Evolutionary conservation across 2,113 vertebrate genomes (phyloP).

Genomic region (Pachyramphus minor): DNA sequence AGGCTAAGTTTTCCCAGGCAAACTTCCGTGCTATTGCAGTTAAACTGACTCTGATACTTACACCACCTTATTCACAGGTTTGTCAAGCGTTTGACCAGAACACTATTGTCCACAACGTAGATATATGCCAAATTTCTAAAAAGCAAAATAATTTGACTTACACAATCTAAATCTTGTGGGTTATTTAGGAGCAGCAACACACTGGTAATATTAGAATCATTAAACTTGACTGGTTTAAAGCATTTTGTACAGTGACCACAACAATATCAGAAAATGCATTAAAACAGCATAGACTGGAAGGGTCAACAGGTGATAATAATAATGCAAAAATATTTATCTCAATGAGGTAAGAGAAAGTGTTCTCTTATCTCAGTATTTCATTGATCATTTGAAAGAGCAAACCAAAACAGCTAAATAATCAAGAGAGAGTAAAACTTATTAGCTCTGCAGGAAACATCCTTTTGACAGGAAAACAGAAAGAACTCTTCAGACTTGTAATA

Average conservation of each 20-base stretch:
- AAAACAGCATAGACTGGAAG: not conserved
- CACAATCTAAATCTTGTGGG: not conserved
- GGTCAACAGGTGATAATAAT: not conserved
- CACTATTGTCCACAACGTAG: not conserved
- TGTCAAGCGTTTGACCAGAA: not conserved
- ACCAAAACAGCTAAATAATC: not conserved
- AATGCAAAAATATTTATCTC: not conserved
- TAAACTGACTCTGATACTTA: not conserved
- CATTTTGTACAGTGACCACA: not conserved
- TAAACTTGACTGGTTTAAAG: not conserved
- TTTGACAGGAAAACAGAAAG: not conserved
- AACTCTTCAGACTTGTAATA: not conserved
- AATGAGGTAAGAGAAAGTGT: not conserved
- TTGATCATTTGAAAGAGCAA: not conserved
- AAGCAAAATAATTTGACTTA: not conserved
- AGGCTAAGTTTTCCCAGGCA: not conserved
- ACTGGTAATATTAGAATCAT: not conserved
- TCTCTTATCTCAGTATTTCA: not conserved
- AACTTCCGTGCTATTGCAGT: not conserved
- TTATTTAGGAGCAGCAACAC: not conserved
- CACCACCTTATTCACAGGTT: not conserved
- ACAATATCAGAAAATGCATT: not conserved
- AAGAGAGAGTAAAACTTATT: not conserved
- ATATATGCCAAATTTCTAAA: not conserved
- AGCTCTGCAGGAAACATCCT: not conserved